Evolutionary conservation across 2,797 vertebrate species (phyloP).

Genomic region (Enteromius trimaculatus): DNA sequence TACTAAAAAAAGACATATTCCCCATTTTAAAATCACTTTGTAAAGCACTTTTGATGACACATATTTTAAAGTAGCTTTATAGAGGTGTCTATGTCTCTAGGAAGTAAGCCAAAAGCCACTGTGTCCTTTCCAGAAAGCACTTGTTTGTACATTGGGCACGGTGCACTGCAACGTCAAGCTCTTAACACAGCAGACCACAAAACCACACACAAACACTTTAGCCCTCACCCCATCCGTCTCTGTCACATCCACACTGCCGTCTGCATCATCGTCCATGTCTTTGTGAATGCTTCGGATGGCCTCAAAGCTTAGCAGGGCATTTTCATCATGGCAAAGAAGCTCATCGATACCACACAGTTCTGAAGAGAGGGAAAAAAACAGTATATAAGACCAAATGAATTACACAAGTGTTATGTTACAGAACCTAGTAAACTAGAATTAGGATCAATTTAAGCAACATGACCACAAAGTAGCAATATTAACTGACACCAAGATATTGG

Average conservation of each 20-base stretch:
- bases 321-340: constrained; percentile 83
- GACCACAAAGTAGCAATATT: not conserved
- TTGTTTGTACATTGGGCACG: not conserved
- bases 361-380: constrained; percentile 56
- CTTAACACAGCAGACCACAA: not conserved
- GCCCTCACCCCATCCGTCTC: constrained; percentile 89
- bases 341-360: constrained; percentile 86
- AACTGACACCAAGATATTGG: not conserved
- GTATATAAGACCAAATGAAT: not conserved
- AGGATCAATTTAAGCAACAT: not conserved
- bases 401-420: not conserved
- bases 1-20: not conserved
- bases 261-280: constrained; percentile 94
- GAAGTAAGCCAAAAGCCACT: not conserved
- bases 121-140: constrained; percentile 4
- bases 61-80: not conserved
- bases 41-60: no score
- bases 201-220: constrained; percentile 7
- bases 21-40: not conserved
- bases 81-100: not conserved
- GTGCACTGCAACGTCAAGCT: not conserved
- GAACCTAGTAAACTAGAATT: not conserved
- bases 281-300: constrained; percentile 91
- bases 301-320: constrained; percentile 88
- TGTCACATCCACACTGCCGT: constrained; percentile 88